Conservation (phyloP, 2,797 vertebrate genomes). For the Tragelaphus eurycerus region DNA sequence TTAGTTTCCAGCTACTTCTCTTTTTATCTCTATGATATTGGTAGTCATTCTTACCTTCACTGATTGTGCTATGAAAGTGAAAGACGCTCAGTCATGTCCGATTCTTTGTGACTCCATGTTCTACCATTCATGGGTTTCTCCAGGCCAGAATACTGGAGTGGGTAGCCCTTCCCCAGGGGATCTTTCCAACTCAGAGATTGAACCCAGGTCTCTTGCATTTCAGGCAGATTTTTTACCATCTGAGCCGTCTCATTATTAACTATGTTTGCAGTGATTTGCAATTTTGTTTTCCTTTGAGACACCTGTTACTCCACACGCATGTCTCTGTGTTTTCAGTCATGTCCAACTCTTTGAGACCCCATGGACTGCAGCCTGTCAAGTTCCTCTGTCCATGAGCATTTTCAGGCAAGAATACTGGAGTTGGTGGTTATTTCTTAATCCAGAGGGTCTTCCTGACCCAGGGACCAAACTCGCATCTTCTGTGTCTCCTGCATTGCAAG, state of each 20-base stretch:
- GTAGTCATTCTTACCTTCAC: neutral
- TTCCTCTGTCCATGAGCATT: neutral
- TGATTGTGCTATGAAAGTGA: neutral
- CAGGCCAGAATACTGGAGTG: neutral
- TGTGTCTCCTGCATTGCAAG: neutral
- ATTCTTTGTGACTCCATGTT: neutral
- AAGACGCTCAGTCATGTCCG: neutral
- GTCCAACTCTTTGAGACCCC: neutral
- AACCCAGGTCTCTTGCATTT: neutral
- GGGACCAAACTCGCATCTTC: neutral
- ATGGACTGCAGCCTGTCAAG: neutral
- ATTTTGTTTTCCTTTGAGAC: neutral
- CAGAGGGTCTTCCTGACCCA: neutral
- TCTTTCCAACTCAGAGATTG: neutral
- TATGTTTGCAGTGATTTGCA: neutral
- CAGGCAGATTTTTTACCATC: neutral
- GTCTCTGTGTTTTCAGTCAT: neutral
- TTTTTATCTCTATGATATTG: neutral
- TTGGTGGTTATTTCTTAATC: neutral
- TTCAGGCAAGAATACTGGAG: neutral
- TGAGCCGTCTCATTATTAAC: neutral
- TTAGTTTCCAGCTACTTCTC: neutral
- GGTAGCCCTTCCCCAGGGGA: neutral
- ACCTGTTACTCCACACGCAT: neutral
- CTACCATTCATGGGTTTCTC: neutral